Evolutionary conservation across 2,888 invertebrate species (phyloP).

Genomic region (Notocelia uddmanniana): DNA sequence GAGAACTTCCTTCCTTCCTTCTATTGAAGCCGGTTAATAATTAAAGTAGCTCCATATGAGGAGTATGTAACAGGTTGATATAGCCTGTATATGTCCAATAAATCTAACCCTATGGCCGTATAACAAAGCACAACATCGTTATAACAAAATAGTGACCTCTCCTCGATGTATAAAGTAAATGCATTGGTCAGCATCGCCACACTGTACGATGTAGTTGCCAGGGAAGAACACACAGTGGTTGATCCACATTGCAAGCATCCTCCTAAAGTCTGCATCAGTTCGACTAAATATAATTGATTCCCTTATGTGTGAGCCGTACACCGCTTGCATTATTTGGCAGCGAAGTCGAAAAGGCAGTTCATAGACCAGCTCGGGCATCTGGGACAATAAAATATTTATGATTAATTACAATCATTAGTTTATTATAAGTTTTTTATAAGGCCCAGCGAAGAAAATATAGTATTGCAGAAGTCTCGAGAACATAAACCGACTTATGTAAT

Average conservation of each 20-base stretch:
- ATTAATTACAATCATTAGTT: too few species aligned
- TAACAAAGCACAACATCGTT: too few species aligned
- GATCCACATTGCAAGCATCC: slow-evolving; percentile 82
- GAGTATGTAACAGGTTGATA: too few species aligned
- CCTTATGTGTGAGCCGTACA: slow-evolving; percentile 80
- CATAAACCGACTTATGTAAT: neutral
- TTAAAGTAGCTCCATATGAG: too few species aligned
- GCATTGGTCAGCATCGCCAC: slow-evolving; percentile 83
- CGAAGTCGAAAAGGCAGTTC: slow-evolving; percentile 76
- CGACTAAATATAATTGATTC: slow-evolving; percentile 82
- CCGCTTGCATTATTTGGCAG: slow-evolving; percentile 80
- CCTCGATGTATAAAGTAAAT: slow-evolving; percentile 86
- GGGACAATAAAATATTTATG: slow-evolving; percentile 21
- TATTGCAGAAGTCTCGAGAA: too few species aligned
- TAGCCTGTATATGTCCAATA: neutral
- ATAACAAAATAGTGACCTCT: slow-evolving; percentile 62
- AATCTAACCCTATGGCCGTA: too few species aligned
- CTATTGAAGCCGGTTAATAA: too few species aligned
- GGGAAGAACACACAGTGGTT: slow-evolving; percentile 83
- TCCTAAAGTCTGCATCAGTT: slow-evolving; percentile 77
- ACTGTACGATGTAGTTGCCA: slow-evolving; percentile 84
- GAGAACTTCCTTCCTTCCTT: too few species aligned
- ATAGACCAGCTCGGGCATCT: slow-evolving; percentile 75
- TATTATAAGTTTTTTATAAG: too few species aligned
- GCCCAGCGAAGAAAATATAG: too few species aligned